Evolutionary conservation across 2,888 invertebrate genomes (phyloP), one percentile per base, ranked within the genome.

Genomic region (Coelogynopora nodosa): DNA sequence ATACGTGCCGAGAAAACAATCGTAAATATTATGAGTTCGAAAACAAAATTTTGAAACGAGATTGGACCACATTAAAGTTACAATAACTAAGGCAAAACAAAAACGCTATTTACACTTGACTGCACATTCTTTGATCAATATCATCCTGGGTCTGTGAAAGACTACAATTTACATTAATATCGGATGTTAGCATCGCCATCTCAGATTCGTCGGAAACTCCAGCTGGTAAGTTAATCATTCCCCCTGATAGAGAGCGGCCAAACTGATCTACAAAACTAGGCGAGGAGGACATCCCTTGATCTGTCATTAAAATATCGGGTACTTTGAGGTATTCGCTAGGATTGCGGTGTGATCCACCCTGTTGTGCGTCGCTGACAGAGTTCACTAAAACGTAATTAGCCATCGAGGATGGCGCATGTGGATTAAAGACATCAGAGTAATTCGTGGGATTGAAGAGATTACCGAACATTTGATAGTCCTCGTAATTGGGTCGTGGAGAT

Each of bases 391-490:
- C 74, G 27, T 74, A 74, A 74, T 26, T 74, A 5, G 74, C 74
- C 5, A 74, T 2, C 2, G 74, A 74, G 5, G 74, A n/a, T 13
- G 74, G 74, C 5, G 18, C 49, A 5, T 2, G 23, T 74, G 74
- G 2, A 74, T 23, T 23, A 26, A 74, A 74, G 74, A 23, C 2
- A 23, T 74, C 74, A 23, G 23, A 2, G 74, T 74, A 74, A 74
- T 74, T 74, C 23, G 18, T 23, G 49, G 49, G 49, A 23, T 74
- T 74, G 27, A 74, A 74, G 2, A 74, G 74, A 23, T 74, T 74
- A 5, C 74, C 74, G 74, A 74, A 74, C 74, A 74, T 74, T 74
- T 74, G 74, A 23, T 74, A 74, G 27, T 74, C 74, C 74, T 74
- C 74, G 23, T 74, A 74, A 23, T 74, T 74, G 27, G 74, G 18